Evolutionary conservation across 1,140 invertebrate genomes (phyloP).

Genomic region (Drosophila miranda): DNA sequence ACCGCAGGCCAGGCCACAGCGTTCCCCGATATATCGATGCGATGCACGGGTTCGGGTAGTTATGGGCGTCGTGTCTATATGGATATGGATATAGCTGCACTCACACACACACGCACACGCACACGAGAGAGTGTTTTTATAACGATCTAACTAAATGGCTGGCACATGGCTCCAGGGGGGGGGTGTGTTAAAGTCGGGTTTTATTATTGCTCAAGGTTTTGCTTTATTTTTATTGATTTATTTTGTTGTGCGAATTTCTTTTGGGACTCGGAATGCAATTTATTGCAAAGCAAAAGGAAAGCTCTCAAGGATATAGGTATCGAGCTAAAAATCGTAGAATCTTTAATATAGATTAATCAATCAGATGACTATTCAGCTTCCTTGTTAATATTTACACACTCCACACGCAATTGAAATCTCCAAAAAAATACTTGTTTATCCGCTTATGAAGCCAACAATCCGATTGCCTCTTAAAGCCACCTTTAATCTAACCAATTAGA

Average conservation of each 20-base stretch:
- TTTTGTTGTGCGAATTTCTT: too few species aligned
- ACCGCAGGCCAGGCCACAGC: slow-evolving; percentile 30
- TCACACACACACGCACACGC: background rate
- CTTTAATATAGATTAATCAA: too few species aligned
- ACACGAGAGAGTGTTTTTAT: slow-evolving; percentile 19
- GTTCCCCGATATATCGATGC: slow-evolving; percentile 15
- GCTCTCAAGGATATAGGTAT: too few species aligned
- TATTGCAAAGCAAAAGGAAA: too few species aligned
- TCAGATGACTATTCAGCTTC: too few species aligned
- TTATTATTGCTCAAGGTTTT: background rate
- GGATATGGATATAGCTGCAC: slow-evolving; percentile 15
- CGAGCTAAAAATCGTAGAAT: too few species aligned
- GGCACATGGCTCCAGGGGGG: slow-evolving; percentile 11
- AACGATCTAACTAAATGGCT: slow-evolving; percentile 35
- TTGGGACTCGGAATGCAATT: too few species aligned
- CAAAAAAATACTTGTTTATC: too few species aligned
- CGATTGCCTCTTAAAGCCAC: slow-evolving; percentile 14
- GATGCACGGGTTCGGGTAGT: slow-evolving; percentile 1
- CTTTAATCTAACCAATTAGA: slow-evolving; percentile 37
- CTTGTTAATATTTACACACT: too few species aligned
- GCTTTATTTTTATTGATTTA: slow-evolving; percentile 25
- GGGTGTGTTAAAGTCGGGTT: background rate
- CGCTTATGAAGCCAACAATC: too few species aligned
- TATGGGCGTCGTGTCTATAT: slow-evolving; percentile 19
- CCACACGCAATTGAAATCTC: too few species aligned